Evolutionary conservation across 2,888 invertebrate genomes (phyloP).

Genomic region (Acrobasis consociella): DNA sequence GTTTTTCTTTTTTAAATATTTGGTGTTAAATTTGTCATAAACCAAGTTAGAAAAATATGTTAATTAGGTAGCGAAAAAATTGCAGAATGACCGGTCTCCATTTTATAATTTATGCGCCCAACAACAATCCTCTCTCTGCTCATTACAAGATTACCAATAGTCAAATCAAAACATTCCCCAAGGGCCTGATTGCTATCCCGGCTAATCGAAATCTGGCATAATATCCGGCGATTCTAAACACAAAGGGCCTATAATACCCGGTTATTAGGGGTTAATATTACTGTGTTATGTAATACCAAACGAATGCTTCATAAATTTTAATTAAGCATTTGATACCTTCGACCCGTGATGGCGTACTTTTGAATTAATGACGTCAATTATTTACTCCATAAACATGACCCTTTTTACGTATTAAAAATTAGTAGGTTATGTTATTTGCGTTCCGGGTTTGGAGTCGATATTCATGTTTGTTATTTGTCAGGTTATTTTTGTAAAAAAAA

Average conservation of each 20-base stretch:
- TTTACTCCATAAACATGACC: conserved; percentile 31
- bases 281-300: conserved; percentile 52
- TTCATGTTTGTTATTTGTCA: conserved; percentile 11
- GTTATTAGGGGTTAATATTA: conserved; percentile 59
- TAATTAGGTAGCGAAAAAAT: background rate
- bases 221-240: conserved; percentile 41
- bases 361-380: conserved; percentile 49
- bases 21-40: too few species aligned
- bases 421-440: background rate
- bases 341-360: conserved; percentile 43
- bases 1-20: too few species aligned
- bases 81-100: background rate
- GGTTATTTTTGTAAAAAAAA: too few species aligned
- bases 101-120: background rate
- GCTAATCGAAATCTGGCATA: conserved; percentile 28
- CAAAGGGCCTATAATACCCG: conserved; percentile 55
- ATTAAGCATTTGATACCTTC: conserved; percentile 65
- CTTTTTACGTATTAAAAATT: conserved; percentile 11
- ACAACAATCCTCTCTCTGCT: background rate
- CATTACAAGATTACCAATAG: conserved; percentile 6
- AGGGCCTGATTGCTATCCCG: conserved; percentile 20
- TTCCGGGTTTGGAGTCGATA: background rate
- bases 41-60: too few species aligned
- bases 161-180: conserved; percentile 18
- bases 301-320: conserved; percentile 68